Base-by-base conservation (phyloP, 1,140 invertebrate species). In the Drosophila rufa region DNA sequence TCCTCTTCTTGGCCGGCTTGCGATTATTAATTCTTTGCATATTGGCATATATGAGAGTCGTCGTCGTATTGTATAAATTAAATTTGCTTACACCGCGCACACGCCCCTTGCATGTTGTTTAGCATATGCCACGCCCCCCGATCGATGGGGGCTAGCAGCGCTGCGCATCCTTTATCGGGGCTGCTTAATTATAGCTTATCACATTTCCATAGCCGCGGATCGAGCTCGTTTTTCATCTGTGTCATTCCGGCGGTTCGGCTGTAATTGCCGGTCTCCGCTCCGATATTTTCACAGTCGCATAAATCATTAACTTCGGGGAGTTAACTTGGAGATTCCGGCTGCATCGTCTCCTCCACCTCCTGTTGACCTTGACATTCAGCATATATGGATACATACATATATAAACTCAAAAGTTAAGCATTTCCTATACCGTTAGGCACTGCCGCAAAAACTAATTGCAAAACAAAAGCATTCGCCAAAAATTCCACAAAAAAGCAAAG, bases 101-200 rank as follows among this genome's bases (percentile, higher is more conserved):
- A 91, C 89, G 89, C 89, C 89, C 83, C 89, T 91, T 91, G 84
- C 89, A 78, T 91, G 89, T 91, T 91, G 89, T 91, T 91, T 91
- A 91, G 89, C 89, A 91, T 91, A 91, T 87, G 75, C 65, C 55
- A 91, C 89, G 89, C 87, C 87, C 87, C 47, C 36, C 36, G 53
- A 40, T 56, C 47, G n/a, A 38, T 43, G 22, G 57, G 36, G 30
- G 43, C 69, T 38, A n/a, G 53, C 27, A 64, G 58, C 33, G 9
- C 8, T 56, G 15, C 19, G 74, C 57, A 80, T 83, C 81, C 81
- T 83, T 84, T 84, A 56, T 80, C 51, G 55, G 62, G 27, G 14
- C 53, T 56, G 79, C 83, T 91, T 91, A 91, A 91, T 91, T 91
- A 91, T 91, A 91, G 87, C 83, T 91, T 91, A 91, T 91, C 89